These are phyloP conservation scores for Pogonomyrmex barbatus DNA, from an alignment of 1,140 invertebrate genomes.

Conservation along the genomic window DNA sequence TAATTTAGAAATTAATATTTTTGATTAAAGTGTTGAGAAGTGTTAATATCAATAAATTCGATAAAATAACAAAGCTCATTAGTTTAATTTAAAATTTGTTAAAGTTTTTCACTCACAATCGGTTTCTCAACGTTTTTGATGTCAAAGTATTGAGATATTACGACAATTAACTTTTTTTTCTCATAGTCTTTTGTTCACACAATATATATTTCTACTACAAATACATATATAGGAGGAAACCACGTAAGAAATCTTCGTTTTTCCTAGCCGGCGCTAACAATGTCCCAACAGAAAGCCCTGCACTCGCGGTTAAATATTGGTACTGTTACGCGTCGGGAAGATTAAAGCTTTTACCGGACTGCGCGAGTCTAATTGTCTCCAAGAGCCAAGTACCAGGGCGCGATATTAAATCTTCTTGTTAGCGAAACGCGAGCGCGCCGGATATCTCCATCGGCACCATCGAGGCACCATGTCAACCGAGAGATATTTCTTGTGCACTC, in stretches of 20 bases:
- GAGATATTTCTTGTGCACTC: slow-evolving; percentile 38
- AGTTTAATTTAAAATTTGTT: not conserved
- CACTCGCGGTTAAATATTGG: slow-evolving; percentile 59
- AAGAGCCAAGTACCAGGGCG: slow-evolving; percentile 31
- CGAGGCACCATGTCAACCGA: not conserved
- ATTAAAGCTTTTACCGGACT: slow-evolving; percentile 56
- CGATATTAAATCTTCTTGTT: slow-evolving; percentile 63
- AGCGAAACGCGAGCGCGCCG: slow-evolving; percentile 37
- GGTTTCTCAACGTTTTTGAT: not conserved
- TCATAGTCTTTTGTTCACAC: not conserved
- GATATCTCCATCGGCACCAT: slow-evolving; percentile 38
- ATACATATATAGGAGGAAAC: slow-evolving; percentile 12
- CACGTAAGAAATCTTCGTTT: slow-evolving; percentile 29
- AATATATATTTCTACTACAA: not conserved
- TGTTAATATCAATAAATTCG: not conserved
- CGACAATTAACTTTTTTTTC: not conserved
- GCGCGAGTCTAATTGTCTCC: slow-evolving; percentile 62
- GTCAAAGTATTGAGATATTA: not conserved
- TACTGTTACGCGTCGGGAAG: slow-evolving; percentile 43
- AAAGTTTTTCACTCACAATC: not conserved
- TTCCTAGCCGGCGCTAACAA: slow-evolving; percentile 26
- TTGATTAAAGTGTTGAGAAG: not conserved
- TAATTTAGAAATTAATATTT: not conserved
- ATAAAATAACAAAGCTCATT: not conserved
- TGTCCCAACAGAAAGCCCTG: slow-evolving; percentile 51